Evolutionary conservation across 2,113 vertebrate genomes (phyloP), one percentile per base, ranked within the genome.

Genomic region (Agapornis roseicollis): DNA sequence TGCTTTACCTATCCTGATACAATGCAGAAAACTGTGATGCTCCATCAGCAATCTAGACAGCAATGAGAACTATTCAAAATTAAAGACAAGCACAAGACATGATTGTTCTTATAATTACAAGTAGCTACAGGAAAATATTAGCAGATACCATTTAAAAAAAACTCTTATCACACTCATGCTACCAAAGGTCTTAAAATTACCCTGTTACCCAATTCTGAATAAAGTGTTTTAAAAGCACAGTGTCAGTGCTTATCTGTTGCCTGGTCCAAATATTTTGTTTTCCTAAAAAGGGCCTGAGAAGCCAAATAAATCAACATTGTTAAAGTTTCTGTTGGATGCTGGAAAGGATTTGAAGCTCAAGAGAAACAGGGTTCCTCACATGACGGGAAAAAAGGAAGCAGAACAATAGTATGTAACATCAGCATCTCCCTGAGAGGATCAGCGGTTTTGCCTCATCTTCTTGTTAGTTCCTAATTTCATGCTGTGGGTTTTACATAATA

Each of bases 221-320:
- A 28, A 19, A 85, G 3, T 50, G 53, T 60, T 83, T 63, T 41
- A 71, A 83, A 95, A 89, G 17, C 33, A 65, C 42, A 69, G 42
- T 5, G 3, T 58, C 58, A 85, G n/a, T 80, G 66, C 72, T 88
- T 73, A 68, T 86, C 64, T 70, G 19, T 60, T 63, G 52, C 42
- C 1, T 0, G 10, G 16, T 49, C 70, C 41, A 93, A 91, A 93
- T 80, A 88, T 66, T 94, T 91, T 71, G 29, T 81, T 96, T 88
- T 83, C 50, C 85, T 96, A 64, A 91, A 91, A 92, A 90, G 50
- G 6, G 39, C 29, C 29, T 19, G 39, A 88, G 76, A 88, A 95
- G 93, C 72, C 90, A 94, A 95, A 60, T 19, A 91, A 80, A 91
- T 83, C 76, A 95, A 88, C 11, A 70, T 47, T 52, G 68, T 83